phyloP scores from a whole-genome alignment of 2,113 vertebrate species.

The Rostratula benghalensis region DNA sequence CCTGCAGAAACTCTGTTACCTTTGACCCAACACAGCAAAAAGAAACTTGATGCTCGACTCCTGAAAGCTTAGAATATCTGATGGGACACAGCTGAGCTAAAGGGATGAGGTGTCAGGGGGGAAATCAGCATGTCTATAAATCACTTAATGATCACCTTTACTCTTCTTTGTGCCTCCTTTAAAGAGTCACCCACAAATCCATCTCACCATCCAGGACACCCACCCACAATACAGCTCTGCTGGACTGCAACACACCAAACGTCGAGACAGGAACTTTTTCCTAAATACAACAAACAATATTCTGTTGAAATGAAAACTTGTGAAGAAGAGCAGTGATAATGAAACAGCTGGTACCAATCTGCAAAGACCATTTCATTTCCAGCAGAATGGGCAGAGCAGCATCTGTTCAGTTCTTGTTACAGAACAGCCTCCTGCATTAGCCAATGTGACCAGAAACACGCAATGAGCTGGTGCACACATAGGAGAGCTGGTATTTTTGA shows the following conservation, averaged over 20 bases:
- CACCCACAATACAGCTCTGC: background rate
- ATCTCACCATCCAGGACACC: background rate
- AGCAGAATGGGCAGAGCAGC: constrained; percentile 29
- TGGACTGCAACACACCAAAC: background rate
- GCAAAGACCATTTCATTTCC: constrained; percentile 21
- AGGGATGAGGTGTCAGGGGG: background rate
- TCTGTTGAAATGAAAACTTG: background rate
- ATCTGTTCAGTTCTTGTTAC: constrained; percentile 11
- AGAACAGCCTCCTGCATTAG: background rate
- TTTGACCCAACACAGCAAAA: background rate
- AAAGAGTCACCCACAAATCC: background rate
- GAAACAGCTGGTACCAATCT: constrained; percentile 48
- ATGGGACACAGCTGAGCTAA: background rate
- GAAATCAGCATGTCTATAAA: background rate
- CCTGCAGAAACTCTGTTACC: background rate
- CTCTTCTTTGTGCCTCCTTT: background rate
- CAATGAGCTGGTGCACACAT: background rate
- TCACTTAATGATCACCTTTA: background rate
- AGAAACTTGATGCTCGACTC: fast-evolving
- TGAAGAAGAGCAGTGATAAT: background rate
- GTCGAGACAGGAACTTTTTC: background rate
- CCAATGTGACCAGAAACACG: background rate
- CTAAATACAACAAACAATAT: background rate
- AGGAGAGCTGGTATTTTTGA: background rate
- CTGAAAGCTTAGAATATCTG: background rate